Base-by-base conservation (phyloP, 2,888 invertebrate species). In the Drosophila mayaguana region DNA sequence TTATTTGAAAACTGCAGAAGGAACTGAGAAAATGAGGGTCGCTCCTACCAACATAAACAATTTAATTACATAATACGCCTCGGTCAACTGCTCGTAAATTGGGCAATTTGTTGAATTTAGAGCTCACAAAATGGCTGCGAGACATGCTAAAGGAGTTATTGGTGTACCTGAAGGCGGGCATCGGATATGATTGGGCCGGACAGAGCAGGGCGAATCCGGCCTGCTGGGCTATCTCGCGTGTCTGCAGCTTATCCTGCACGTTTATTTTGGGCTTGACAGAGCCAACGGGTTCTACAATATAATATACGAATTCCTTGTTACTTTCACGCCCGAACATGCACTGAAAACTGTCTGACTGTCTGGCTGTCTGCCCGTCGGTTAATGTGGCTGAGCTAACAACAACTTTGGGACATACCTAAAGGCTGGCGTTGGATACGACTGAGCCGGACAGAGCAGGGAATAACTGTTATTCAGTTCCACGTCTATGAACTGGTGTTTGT, bases 111-210 rank as follows among this genome's bases (percentile, higher is more conserved):
- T 43, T 48, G 16, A 57, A 45, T 77, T 63, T 20, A 67, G 43
- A 43, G 67, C 51, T 20, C 25, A 32, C 42, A 25, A 60, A 63
- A 72, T 67, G 46, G 59, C 63, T 20, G 2, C 46, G 22, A 11
- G 46, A 73, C 78, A 78, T 76, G 74, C 78, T 63, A 73, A 40
- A 16, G 16, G 51, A 53, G 25, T 53, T 42, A 56, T 18, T n/a
- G 38, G 11, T 68, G 72, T 86, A 96, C 96, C 96, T 95, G 94
- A 95, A 95, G 78, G 94, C 93, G 88, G 96, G 96, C 91, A 96
- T 95, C 72, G 96, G 96, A 93, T 95, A 96, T 32, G 95, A 96
- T 92, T 96, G 96, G 22, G 96, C 96, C 66, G 96, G 96, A 92
- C 96, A 96, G 82, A 96, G 93, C 75, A 96, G 91, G 51, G 96